Evolutionary conservation across 30 jellyfish, hydroid and myxozoan species (phyloP), one percentile per base, ranked within the genome.

Genomic region (Turritopsis rubra): DNA sequence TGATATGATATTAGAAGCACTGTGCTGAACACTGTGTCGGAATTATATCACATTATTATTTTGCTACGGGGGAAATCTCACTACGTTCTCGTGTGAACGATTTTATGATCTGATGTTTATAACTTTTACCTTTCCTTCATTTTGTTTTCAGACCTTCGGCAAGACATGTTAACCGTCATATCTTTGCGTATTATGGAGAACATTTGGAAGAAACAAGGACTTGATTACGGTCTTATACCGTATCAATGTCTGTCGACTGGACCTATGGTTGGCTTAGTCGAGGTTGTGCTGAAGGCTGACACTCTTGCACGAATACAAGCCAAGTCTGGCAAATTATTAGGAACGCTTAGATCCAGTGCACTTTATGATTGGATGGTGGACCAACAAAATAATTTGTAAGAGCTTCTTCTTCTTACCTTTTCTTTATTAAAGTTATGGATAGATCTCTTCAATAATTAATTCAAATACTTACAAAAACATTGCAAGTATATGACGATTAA

Each of bases 161-260:
- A 91, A 91, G 97, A 91, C 77, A 79, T 91, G 75, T 79, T 91
- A 81, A 87, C 96, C 22, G 70, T 91, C 71, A 93, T 81, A 30
- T 54, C 79, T 4, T 29, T 91, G 65, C 85, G 79, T 22, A 79
- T 91, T 7, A 91, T 91, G 96, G 97, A 91, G 65, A 25, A 70
- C 29, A 73, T 91, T 17, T 91, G 97, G 96, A 88, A 84, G 72
- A 77, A 65, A 22, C 52, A 28, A 26, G 96, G 91, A 19, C 86
- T 79, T n/a, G 88, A 91, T 80, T 31, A 22, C 26, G 87, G 96
- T 28, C 26, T 89, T 29, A 85, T 21, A 16, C 88, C 88, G 16
- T 90, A 90, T 70, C 65, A 74, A 65, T 87, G 95, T 29, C 79
- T 86, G 9, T 78, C 95, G 13, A 87, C 93, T 31, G 97, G 96